These are phyloP conservation scores for Drosophila cognata DNA, from an alignment of 2,888 invertebrate species.

Conservation along the genomic window DNA sequence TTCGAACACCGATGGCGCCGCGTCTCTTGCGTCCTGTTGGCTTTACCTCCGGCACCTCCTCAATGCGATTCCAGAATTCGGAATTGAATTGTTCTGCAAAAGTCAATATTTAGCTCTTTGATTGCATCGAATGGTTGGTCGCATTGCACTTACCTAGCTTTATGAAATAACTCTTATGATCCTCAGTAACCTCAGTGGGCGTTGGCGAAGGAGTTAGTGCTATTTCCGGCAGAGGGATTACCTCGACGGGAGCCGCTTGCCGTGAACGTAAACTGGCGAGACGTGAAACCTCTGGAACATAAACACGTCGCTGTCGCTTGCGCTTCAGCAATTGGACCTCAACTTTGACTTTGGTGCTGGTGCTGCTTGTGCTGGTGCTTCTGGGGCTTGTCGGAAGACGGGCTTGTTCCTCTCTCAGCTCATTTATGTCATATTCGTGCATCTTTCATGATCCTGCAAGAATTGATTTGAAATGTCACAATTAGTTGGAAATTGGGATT, in stretches of 20 bases:
- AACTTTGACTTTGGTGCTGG: neutral
- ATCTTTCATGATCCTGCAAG: conserved; percentile 83
- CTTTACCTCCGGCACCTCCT: conserved; percentile 58
- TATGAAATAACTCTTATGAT: conserved; percentile 26
- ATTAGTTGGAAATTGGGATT: conserved; percentile 1
- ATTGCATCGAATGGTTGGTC: neutral
- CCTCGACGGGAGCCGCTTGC: conserved; percentile 20
- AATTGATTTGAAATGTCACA: conserved; percentile 8
- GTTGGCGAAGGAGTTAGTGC: conserved; percentile 30
- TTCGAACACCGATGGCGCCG: conserved; percentile 18
- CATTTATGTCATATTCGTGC: conserved; percentile 83
- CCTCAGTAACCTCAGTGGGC: conserved; percentile 54
- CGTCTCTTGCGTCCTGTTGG: conserved; percentile 57
- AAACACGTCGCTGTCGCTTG: conserved; percentile 61
- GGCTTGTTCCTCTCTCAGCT: conserved; percentile 82
- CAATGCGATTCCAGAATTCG: conserved; percentile 62
- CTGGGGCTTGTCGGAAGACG: conserved; percentile 76
- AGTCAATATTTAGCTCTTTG: neutral
- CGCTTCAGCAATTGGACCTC: conserved; percentile 29
- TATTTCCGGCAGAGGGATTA: conserved; percentile 9
- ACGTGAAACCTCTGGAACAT: conserved; percentile 53
- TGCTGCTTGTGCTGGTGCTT: conserved; percentile 30
- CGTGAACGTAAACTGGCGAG: conserved; percentile 62
- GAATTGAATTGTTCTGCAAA: conserved; percentile 52
- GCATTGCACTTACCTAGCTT: conserved; percentile 42